A percentile compares a stretch with the other conserved stretches of the same genome.
These are phyloP conservation scores for Chlamydotis undulata DNA, from an alignment of 2,113 vertebrate genomes.

Conservation along the genomic window DNA sequence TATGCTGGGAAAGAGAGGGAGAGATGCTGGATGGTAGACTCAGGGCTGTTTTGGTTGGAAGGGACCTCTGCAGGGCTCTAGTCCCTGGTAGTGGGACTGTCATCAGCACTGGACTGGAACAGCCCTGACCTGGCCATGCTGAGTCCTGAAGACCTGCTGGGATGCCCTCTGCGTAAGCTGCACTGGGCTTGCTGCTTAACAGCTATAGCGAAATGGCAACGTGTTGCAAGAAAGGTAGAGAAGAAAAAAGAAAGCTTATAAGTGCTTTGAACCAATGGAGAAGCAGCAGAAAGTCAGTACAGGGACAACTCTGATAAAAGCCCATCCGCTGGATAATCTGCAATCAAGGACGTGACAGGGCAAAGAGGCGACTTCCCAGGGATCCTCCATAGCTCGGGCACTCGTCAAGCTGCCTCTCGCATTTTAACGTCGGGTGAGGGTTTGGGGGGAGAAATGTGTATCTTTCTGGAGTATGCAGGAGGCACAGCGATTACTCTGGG, in stretches of 20 bases:
- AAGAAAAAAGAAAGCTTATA: fast-evolving
- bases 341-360: fast-evolving
- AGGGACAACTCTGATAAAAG: neutral
- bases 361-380: neutral
- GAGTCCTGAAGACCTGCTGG: neutral
- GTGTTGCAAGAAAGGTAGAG: neutral
- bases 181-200: neutral
- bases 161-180: neutral
- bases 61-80: neutral
- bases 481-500: neutral
- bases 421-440: neutral
- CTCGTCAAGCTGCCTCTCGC: neutral
- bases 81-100: neutral
- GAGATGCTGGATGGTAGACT: neutral
- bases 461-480: neutral
- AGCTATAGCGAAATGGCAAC: neutral
- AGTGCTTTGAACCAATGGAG: neutral
- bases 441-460: neutral
- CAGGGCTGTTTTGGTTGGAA: neutral
- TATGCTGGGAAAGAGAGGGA: neutral
- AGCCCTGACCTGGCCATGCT: neutral
- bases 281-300: neutral
- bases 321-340: neutral
- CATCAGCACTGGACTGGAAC: neutral
- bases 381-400: neutral